Evolutionary conservation across 2,888 invertebrate genomes (phyloP).

Genomic region (Dicycla oo): DNA sequence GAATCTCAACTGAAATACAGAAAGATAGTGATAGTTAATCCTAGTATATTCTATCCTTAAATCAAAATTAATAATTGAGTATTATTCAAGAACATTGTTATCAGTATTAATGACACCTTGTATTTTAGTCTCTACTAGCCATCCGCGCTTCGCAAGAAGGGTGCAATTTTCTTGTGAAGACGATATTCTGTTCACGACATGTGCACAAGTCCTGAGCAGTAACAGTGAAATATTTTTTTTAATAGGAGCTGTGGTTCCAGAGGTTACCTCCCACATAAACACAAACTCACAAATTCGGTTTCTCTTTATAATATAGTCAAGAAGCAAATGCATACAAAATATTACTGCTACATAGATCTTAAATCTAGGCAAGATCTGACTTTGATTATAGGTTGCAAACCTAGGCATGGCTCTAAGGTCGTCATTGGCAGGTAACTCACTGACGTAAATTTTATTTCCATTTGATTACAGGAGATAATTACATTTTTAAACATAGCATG

Average conservation of each 20-base stretch:
- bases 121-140: too few relatives aligned
- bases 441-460: conserved; percentile 31
- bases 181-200: too few relatives aligned
- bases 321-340: background rate
- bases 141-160: too few relatives aligned
- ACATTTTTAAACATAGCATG: conserved; percentile 21
- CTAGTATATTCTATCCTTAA: background rate
- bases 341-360: background rate
- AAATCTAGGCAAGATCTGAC: conserved; percentile 7
- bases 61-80: background rate
- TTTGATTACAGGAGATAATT: conserved; percentile 32
- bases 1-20: background rate
- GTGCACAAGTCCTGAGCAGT: too few relatives aligned
- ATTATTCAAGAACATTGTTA: background rate
- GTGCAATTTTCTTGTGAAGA: too few relatives aligned
- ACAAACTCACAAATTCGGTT: too few relatives aligned
- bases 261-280: too few relatives aligned
- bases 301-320: too few relatives aligned
- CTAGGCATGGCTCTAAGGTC: conserved; percentile 24
- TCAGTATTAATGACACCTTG: background rate
- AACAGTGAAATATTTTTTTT: too few relatives aligned
- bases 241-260: too few relatives aligned
- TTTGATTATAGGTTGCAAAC: conserved; percentile 41
- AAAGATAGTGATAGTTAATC: background rate
- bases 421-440: conserved; percentile 16